A percentile compares a stretch with the other conserved stretches of the same genome.
Conservation (phyloP, 1,140 invertebrate species). For the Orchesella cincta region DNA sequence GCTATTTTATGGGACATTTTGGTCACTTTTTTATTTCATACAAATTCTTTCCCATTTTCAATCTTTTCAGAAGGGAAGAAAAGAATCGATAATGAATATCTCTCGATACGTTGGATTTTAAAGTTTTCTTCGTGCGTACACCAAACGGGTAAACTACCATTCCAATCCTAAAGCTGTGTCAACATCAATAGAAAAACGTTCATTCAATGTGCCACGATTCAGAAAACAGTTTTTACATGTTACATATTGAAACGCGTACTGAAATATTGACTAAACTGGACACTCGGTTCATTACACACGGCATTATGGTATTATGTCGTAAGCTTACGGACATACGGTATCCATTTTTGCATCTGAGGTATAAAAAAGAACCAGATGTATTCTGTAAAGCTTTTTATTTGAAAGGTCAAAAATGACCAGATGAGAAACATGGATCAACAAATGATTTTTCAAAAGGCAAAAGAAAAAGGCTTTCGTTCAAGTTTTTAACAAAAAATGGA, state of each 20-base stretch:
- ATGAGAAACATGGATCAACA: background rate
- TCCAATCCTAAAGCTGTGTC: too few species aligned
- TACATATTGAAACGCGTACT: background rate
- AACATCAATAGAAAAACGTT: background rate
- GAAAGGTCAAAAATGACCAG: constrained; percentile 20
- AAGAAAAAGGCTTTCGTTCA: background rate
- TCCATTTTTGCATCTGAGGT: background rate
- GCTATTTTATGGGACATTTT: constrained; percentile 37
- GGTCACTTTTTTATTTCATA: constrained; percentile 3
- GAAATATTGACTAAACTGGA: background rate
- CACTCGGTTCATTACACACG: background rate
- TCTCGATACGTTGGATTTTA: too few species aligned
- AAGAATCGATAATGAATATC: background rate
- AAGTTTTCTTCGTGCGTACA: too few species aligned
- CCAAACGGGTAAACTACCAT: too few species aligned
- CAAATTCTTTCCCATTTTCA: background rate
- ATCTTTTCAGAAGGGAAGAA: background rate
- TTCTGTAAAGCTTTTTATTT: background rate
- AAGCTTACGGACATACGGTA: too few species aligned
- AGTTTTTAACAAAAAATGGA: background rate
- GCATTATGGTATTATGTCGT: too few species aligned
- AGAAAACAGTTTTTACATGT: background rate
- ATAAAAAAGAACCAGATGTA: background rate
- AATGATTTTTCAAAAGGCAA: constrained; percentile 13
- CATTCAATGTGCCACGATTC: background rate